Conservation (phyloP, 2,888 invertebrate genomes). For the Deilephila elpenor region DNA sequence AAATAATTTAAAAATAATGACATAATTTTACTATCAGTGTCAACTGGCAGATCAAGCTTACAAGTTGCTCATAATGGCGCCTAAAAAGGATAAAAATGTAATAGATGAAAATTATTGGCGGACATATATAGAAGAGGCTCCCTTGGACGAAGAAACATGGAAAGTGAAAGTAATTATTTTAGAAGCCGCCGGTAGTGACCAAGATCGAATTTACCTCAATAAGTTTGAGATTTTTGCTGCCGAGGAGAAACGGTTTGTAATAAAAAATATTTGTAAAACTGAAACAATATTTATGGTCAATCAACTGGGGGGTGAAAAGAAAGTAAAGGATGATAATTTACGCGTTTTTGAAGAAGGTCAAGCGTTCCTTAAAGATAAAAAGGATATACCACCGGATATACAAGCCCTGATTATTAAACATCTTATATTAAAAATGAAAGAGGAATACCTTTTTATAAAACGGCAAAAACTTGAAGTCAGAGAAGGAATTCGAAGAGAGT, state of each 20-base stretch:
- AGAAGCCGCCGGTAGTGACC: slow-evolving; percentile 75
- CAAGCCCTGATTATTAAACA: slow-evolving; percentile 74
- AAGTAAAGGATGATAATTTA: slow-evolving; percentile 69
- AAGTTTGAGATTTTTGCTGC: slow-evolving; percentile 73
- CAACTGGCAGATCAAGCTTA: no score
- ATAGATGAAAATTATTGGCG: slow-evolving; percentile 64
- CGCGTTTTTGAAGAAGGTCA: slow-evolving; percentile 77
- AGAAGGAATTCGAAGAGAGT: slow-evolving; percentile 71
- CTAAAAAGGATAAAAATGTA: slow-evolving; percentile 60
- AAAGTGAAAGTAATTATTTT: slow-evolving; percentile 70
- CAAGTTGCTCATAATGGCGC: slow-evolving; percentile 54
- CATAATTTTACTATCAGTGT: no score
- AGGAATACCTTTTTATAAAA: slow-evolving; percentile 72
- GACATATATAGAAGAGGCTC: slow-evolving; percentile 60
- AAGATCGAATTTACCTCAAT: slow-evolving; percentile 71
- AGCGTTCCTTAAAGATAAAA: slow-evolving; percentile 69
- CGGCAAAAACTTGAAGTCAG: slow-evolving; percentile 68
- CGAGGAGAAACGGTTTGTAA: slow-evolving; percentile 73
- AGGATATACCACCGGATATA: slow-evolving; percentile 72
- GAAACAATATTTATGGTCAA: slow-evolving; percentile 80
- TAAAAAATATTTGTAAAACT: slow-evolving; percentile 77
- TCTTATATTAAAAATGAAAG: slow-evolving; percentile 76
- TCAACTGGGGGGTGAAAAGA: slow-evolving; percentile 76
- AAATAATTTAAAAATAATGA: no score
- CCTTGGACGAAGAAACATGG: slow-evolving; percentile 66